Evolutionary conservation across 23 tunicate species (phyloP).

Genomic region (Styela plicata): DNA sequence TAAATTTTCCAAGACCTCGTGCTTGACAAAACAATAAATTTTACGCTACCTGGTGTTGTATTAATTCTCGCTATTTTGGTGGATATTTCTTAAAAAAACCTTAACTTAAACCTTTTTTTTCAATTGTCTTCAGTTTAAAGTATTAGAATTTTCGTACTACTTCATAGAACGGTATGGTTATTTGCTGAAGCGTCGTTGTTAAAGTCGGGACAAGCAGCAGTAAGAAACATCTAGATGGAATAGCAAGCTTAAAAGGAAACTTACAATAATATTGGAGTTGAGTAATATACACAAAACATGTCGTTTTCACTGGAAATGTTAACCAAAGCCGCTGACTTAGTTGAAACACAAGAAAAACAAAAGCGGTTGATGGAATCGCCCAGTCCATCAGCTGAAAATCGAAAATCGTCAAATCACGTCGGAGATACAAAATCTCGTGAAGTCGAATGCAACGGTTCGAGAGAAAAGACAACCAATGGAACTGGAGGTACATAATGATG

Average conservation of each 20-base stretch:
- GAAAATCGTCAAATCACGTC: neutral
- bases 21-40: too few relatives aligned
- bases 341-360: conserved; percentile 9
- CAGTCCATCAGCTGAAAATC: neutral
- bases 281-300: conserved; percentile 1
- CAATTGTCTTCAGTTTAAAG: too few relatives aligned
- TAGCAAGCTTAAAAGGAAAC: neutral
- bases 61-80: too few relatives aligned
- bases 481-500: neutral
- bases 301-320: conserved; percentile 15
- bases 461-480: neutral
- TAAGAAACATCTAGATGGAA: conserved; percentile 9
- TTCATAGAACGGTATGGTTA: too few relatives aligned
- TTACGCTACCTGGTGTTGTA: too few relatives aligned
- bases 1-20: too few relatives aligned
- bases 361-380: neutral
- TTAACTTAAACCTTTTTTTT: too few relatives aligned
- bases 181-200: too few relatives aligned
- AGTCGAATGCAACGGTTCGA: neutral
- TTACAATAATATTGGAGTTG: neutral
- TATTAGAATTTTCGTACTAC: too few relatives aligned
- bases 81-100: too few relatives aligned
- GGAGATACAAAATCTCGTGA: neutral
- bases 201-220: too few relatives aligned
- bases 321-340: conserved; percentile 23